Evolutionary conservation across 2,888 invertebrate species (phyloP).

Genomic region (Steinernema carpocapsae): DNA sequence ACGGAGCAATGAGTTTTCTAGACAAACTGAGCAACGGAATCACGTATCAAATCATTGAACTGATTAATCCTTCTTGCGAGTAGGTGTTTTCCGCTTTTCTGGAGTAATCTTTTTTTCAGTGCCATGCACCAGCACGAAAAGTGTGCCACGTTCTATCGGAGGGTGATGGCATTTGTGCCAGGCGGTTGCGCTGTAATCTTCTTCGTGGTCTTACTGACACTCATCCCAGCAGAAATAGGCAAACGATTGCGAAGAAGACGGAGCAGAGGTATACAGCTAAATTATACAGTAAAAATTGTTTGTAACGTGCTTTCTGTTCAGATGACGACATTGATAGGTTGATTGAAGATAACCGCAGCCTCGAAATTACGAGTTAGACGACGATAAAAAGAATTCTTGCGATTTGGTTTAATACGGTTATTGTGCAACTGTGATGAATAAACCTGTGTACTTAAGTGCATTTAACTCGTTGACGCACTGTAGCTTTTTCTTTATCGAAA

Average conservation of each 20-base stretch:
- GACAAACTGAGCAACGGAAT: constrained; percentile 89
- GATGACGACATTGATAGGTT: constrained; percentile 8
- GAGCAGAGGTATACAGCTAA: constrained; percentile 29
- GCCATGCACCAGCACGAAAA: constrained; percentile 45
- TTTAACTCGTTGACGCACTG: too few relatives aligned
- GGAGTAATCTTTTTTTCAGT: constrained; percentile 44
- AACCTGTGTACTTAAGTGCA: too few relatives aligned
- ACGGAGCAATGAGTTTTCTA: constrained; percentile 88
- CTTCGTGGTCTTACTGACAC: constrained; percentile 53
- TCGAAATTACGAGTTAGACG: too few relatives aligned
- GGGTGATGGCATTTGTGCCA: constrained; percentile 63
- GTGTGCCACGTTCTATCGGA: constrained; percentile 60
- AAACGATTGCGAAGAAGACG: constrained; percentile 38
- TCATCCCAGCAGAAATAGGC: constrained; percentile 54
- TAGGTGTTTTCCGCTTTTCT: constrained; percentile 44
- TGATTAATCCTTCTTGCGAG: constrained; percentile 75
- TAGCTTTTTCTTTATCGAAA: too few relatives aligned
- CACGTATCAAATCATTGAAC: constrained; percentile 84
- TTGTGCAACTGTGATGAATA: too few relatives aligned
- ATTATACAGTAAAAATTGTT: background rate
- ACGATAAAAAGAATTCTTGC: too few relatives aligned
- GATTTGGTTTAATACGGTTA: too few relatives aligned
- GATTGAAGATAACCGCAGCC: background rate
- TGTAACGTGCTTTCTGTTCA: background rate
- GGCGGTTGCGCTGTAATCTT: constrained; percentile 56